phyloP scores from a whole-genome alignment of 92 coral and sea anemone species.

The Zoanthus gigantus region DNA sequence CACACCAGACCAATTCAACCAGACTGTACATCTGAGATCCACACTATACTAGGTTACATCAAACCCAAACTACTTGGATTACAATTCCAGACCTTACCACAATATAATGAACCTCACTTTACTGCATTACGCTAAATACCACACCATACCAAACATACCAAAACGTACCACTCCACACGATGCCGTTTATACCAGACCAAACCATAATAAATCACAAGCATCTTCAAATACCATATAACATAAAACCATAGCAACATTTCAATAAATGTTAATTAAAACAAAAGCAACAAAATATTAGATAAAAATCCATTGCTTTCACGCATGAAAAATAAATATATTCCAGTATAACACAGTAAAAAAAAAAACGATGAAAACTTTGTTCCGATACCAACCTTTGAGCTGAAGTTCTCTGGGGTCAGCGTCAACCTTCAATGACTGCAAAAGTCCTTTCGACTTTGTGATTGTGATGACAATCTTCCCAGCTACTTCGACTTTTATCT shows the following conservation, averaged over 20 bases:
- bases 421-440: constrained; percentile 21
- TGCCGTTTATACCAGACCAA: background rate
- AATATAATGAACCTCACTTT: no score
- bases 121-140: background rate
- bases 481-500: constrained; percentile 35
- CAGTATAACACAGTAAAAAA: background rate
- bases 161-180: background rate
- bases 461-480: constrained; percentile 24
- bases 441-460: constrained; percentile 1
- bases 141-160: background rate
- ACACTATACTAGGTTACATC: background rate
- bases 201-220: no score
- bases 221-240: no score
- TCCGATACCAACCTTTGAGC: background rate
- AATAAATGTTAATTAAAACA: no score
- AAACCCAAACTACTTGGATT: no score
- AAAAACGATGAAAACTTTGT: background rate
- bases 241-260: no score
- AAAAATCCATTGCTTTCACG: no score
- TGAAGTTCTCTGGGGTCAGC: constrained; percentile 23
- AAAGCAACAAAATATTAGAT: no score
- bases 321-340: background rate
- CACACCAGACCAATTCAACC: background rate
- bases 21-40: background rate
- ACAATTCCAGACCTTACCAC: no score